Base-by-base conservation (phyloP, 2,888 invertebrate species). In the Pammene aurita region DNA sequence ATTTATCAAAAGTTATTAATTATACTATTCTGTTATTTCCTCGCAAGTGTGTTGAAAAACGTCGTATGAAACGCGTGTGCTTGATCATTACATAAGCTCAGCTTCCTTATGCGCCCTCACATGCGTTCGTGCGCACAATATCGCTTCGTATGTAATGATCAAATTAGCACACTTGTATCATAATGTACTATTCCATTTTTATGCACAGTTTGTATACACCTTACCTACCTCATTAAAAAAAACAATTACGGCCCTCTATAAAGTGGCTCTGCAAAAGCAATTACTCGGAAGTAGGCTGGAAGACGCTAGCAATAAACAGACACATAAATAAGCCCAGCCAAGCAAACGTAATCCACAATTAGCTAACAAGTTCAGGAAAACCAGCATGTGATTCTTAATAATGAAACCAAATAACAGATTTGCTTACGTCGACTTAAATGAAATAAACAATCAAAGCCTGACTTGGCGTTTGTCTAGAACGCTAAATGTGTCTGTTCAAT, bases 261-360 rank as follows among this genome's bases (percentile, higher is more conserved):
- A 72, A 77, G 66, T 67, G 72, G 66, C 72, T 73, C 70, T 52
- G 71, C 71, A 67, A 70, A 70, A 72, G 73, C 73, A 76, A 75
- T 74, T 73, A 75, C 74, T 70, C 48, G 44, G 55, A 71, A 64
- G 63, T 56, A 71, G 71, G 66, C 69, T 70, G 65, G 72, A 64
- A 67, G 72, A 70, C 63, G 71, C 72, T 62, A 41, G 73, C 70
- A 72, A 77, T 77, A 80, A 79, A 78, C 77, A 79, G 80, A 75
- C 76, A 74, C 75, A 79, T 77, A 80, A 78, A 80, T 78, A 80
- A 78, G 70, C 63, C 67, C 54, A 71, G 73, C 71, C 74, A 72
- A 74, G 73, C 74, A 76, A 77, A 76, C 76, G 72, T 77, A 75
- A 76, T 75, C 75, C 75, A 74, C 76, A 76, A 80, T 78, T 80